phyloP scores from a whole-genome alignment of 1,140 invertebrate species.

The Acromyrmex charruanus region DNA sequence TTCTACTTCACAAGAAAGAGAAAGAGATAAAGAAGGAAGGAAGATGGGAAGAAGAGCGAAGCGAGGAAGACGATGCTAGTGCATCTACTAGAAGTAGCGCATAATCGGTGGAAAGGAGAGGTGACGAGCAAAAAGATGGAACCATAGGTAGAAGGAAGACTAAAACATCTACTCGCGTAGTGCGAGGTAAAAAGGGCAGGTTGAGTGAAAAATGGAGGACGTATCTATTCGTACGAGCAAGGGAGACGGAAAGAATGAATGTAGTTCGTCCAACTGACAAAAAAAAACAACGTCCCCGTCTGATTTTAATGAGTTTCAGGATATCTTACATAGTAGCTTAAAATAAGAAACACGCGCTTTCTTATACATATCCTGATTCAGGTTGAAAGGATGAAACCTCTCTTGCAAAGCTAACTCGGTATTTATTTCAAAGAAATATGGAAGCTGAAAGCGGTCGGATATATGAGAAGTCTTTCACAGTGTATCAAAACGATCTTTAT shows the following conservation, averaged over 20 bases:
- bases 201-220: slow-evolving; percentile 50
- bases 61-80: slow-evolving; percentile 49
- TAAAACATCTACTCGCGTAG: slow-evolving; percentile 54
- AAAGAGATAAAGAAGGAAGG: slow-evolving; percentile 7
- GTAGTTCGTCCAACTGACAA: slow-evolving; percentile 20
- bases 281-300: not conserved
- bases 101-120: slow-evolving; percentile 57
- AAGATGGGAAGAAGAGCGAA: slow-evolving; percentile 37
- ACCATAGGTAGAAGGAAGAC: slow-evolving; percentile 32
- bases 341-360: slow-evolving; percentile 30
- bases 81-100: slow-evolving; percentile 40
- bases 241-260: slow-evolving; percentile 36
- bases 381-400: slow-evolving; percentile 18
- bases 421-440: slow-evolving; percentile 40
- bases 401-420: slow-evolving; percentile 1
- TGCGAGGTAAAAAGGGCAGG: slow-evolving; percentile 54
- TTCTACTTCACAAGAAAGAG: slow-evolving; percentile 21
- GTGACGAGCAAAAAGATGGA: slow-evolving; percentile 47
- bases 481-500: slow-evolving; percentile 16
- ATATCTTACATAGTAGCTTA: slow-evolving; percentile 41
- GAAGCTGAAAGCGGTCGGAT: slow-evolving; percentile 3
- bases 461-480: slow-evolving; percentile 1
- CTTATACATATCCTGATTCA: not conserved
- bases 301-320: slow-evolving; percentile 48
- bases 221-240: slow-evolving; percentile 43